phyloP scores from a whole-genome alignment of 2,113 vertebrate species.

The Barbus barbus region DNA sequence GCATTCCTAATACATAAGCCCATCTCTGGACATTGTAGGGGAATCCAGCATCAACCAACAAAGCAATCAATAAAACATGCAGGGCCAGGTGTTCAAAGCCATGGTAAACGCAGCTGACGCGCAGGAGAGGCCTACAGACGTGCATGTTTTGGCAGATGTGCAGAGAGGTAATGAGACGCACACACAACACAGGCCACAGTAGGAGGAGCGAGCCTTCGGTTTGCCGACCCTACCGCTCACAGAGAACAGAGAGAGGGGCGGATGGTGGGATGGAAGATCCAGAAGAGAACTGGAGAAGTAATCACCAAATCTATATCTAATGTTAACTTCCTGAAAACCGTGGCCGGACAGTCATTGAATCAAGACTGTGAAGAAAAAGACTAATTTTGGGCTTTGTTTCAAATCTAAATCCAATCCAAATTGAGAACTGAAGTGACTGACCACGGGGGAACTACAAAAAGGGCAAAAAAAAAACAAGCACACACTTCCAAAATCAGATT shows the following conservation, averaged over 20 bases:
- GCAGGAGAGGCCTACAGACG: conserved; percentile 59
- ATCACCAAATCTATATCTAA: conserved; percentile 1
- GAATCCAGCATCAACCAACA: conserved; percentile 74
- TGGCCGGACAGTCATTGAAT: not conserved
- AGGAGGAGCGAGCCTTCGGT: conserved; percentile 34
- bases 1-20: conserved; percentile 77
- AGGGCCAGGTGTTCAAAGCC: conserved; percentile 72
- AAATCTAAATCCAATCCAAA: conserved; percentile 15
- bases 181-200: conserved; percentile 44
- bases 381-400: not conserved
- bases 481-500: conserved; percentile 25
- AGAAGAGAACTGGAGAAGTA: conserved; percentile 43
- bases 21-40: conserved; percentile 66
- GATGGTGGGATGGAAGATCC: conserved; percentile 25
- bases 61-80: conserved; percentile 78
- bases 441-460: conserved; percentile 19
- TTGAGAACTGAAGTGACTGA: not conserved
- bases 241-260: conserved; percentile 35
- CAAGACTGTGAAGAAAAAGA: not conserved
- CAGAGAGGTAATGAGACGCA: conserved; percentile 41
- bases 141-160: conserved; percentile 65
- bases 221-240: conserved; percentile 20
- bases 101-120: conserved; percentile 74
- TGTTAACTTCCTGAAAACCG: not conserved
- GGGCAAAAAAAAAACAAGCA: conserved; percentile 10